Evolutionary conservation across 2,888 invertebrate genomes (phyloP).

Genomic region (Anoplius nigerrimus): DNA sequence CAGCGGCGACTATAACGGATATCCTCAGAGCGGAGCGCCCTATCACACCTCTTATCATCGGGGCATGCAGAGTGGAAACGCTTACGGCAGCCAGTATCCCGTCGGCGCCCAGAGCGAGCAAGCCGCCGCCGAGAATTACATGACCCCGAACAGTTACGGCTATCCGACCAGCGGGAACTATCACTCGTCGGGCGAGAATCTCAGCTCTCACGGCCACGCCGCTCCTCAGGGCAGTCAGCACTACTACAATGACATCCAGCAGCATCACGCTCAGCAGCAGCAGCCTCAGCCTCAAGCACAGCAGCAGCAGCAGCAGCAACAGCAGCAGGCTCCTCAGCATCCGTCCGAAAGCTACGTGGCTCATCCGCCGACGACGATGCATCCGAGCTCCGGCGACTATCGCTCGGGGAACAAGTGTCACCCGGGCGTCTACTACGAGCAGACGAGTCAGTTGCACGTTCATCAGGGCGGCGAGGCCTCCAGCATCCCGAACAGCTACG

Average conservation of each 20-base stretch:
- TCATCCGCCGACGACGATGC: conserved; percentile 71
- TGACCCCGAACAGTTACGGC: conserved; percentile 64
- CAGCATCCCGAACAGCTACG: conserved; percentile 75
- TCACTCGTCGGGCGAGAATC: conserved; percentile 58
- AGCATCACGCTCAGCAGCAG: conserved; percentile 70
- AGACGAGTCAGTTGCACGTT: conserved; percentile 67
- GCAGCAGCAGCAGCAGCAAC: conserved; percentile 75
- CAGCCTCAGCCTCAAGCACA: conserved; percentile 76
- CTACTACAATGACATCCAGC: conserved; percentile 76
- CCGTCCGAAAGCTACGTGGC: conserved; percentile 62
- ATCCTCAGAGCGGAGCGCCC: conserved; percentile 76
- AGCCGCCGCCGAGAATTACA: conserved; percentile 62
- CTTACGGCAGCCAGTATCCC: conserved; percentile 57
- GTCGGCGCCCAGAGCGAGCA: conserved; percentile 52
- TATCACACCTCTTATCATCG: conserved; percentile 74
- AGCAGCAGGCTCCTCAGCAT: conserved; percentile 70
- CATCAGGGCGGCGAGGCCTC: conserved; percentile 77
- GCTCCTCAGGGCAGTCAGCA: conserved; percentile 74
- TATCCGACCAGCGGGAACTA: conserved; percentile 62
- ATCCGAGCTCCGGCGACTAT: conserved; percentile 63
- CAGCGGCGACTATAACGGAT: conserved; percentile 75
- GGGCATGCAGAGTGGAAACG: conserved; percentile 60
- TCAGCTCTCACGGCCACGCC: conserved; percentile 74
- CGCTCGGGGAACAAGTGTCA: conserved; percentile 66
- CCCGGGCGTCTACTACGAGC: conserved; percentile 68